These are phyloP conservation scores for silkworm (Bombyx mori) DNA, from an alignment of 1,140 invertebrate species.

Conservation along the genomic window DNA sequence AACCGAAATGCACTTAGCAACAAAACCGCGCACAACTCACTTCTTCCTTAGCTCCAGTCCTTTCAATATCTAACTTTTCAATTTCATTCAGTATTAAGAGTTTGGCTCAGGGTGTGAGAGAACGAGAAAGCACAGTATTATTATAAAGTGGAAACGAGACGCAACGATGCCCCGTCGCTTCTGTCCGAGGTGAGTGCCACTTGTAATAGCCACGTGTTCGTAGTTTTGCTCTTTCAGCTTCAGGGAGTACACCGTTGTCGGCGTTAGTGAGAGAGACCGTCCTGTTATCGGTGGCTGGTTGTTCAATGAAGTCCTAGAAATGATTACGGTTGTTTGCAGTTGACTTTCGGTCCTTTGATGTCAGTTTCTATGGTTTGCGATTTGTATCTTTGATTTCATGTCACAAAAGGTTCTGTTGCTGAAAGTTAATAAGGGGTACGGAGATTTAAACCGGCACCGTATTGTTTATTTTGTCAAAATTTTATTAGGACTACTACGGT, in stretches of 20 bases:
- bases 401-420: too few relatives aligned
- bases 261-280: background rate
- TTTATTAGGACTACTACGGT: too few relatives aligned
- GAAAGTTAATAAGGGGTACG: too few relatives aligned
- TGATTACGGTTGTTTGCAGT: background rate
- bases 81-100: slow-evolving; percentile 12
- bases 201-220: slow-evolving; percentile 51
- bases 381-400: too few relatives aligned
- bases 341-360: background rate
- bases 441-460: too few relatives aligned
- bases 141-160: slow-evolving; percentile 66
- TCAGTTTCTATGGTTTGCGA: too few relatives aligned
- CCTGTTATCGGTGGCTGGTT: background rate
- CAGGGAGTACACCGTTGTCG: slow-evolving; percentile 20
- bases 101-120: slow-evolving; percentile 52
- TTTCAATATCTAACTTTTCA: slow-evolving; percentile 4
- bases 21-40: slow-evolving; percentile 5
- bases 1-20: slow-evolving; percentile 9
- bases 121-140: slow-evolving; percentile 51
- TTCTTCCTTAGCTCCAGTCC: slow-evolving; percentile 12
- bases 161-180: slow-evolving; percentile 45
- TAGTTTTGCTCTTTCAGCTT: slow-evolving; percentile 39
- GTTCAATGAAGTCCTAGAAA: too few relatives aligned
- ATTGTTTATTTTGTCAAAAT: too few relatives aligned
- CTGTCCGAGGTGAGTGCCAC: slow-evolving; percentile 57